phyloP scores from a whole-genome alignment of 2,888 invertebrate species.

The Leucoma salicis region DNA sequence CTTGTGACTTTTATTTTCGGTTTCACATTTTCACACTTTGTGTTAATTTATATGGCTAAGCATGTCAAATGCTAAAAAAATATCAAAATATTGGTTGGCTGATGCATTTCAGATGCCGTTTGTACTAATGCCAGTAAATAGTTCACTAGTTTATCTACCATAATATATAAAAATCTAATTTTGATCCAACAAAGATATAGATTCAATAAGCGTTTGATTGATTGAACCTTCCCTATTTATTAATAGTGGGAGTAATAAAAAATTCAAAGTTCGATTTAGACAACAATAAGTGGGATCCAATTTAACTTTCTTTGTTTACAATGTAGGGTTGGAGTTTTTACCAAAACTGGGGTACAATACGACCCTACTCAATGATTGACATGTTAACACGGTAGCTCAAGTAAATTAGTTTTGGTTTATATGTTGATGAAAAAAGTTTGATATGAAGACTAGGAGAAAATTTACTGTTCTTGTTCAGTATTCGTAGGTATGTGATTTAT shows the following conservation, averaged over 20 bases:
- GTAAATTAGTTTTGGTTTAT: slow-evolving; percentile 30
- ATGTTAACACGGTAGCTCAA: slow-evolving; percentile 42
- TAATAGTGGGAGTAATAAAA: slow-evolving; percentile 43
- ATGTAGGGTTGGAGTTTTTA: slow-evolving; percentile 41
- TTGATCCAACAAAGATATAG: slow-evolving; percentile 16
- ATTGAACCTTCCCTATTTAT: slow-evolving; percentile 21
- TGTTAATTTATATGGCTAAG: too few species aligned
- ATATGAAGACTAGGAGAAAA: not conserved
- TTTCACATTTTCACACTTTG: too few species aligned
- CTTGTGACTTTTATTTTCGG: too few species aligned
- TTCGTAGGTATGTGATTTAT: too few species aligned
- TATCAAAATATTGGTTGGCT: too few species aligned
- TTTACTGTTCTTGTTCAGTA: not conserved
- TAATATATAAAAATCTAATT: slow-evolving; percentile 11
- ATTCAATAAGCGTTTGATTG: slow-evolving; percentile 31
- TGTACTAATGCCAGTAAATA: too few species aligned
- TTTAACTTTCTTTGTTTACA: slow-evolving; percentile 53
- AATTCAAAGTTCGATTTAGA: slow-evolving; percentile 52
- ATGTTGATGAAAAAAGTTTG: slow-evolving; percentile 14
- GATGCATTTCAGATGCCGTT: too few species aligned
- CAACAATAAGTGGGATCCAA: slow-evolving; percentile 52
- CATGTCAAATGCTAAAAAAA: too few species aligned
- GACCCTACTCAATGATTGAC: slow-evolving; percentile 45
- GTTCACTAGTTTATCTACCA: not conserved
- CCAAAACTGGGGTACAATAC: slow-evolving; percentile 32